Percentiles rank a stretch among this genome's conserved stretches.
Conservation (phyloP, 2,113 vertebrate species). For the Emydura subglobosa region DNA sequence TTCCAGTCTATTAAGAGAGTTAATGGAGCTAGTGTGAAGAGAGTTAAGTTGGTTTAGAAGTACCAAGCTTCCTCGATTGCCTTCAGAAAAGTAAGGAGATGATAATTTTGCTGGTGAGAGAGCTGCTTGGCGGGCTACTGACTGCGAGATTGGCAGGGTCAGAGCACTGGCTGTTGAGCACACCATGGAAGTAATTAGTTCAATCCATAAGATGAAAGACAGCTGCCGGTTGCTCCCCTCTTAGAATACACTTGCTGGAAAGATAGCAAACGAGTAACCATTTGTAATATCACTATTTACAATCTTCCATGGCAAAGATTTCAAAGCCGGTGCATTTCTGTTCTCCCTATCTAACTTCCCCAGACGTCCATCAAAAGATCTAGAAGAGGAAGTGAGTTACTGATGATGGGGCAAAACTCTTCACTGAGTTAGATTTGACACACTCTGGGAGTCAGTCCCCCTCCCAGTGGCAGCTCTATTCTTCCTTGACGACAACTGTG, state of each 20-base stretch:
- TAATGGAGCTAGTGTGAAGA: slow-evolving; percentile 26
- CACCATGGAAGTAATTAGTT: background rate
- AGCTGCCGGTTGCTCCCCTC: background rate
- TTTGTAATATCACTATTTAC: background rate
- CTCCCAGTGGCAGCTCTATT: background rate
- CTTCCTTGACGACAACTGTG: slow-evolving; percentile 42
- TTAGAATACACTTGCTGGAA: background rate
- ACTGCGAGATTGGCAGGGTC: background rate
- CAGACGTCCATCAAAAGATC: slow-evolving; percentile 39
- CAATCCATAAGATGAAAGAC: background rate
- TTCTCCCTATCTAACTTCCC: slow-evolving; percentile 4
- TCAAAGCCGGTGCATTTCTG: slow-evolving; percentile 2
- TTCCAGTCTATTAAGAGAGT: slow-evolving; percentile 23
- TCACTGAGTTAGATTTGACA: slow-evolving; percentile 28
- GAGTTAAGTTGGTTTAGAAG: background rate
- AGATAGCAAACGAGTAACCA: background rate
- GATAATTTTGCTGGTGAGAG: background rate
- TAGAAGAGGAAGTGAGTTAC: slow-evolving; percentile 53
- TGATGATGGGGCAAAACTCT: slow-evolving; percentile 38
- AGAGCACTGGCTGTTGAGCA: background rate
- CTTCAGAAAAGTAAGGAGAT: background rate
- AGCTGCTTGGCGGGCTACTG: background rate
- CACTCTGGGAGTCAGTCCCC: slow-evolving; percentile 52
- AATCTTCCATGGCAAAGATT: background rate
- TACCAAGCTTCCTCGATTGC: slow-evolving; percentile 13